Conservation (phyloP, 2,797 vertebrate genomes). For the Rachycentron canadum region DNA sequence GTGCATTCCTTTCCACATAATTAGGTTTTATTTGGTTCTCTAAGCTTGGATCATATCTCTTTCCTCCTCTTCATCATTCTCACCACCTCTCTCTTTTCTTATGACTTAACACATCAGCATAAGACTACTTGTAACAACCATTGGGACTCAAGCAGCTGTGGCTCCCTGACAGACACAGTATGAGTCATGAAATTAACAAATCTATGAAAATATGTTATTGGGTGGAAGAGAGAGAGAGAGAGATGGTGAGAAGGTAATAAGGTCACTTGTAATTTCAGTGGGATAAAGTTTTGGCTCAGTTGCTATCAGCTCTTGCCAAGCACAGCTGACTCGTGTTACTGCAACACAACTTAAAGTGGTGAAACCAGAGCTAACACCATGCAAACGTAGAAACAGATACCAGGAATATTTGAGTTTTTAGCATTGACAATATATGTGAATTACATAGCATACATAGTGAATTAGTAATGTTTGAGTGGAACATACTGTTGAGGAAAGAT, state of each 20-base stretch:
- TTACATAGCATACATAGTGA: background rate
- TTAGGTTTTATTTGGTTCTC: conserved; percentile 69
- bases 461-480: background rate
- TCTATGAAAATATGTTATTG: conserved; percentile 41
- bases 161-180: conserved; percentile 4
- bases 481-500: background rate
- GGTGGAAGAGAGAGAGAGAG: background rate
- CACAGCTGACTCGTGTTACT: conserved; percentile 27
- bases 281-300: conserved; percentile 39
- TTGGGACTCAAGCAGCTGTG: conserved; percentile 8
- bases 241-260: conserved; percentile 19
- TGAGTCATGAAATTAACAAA: conserved; percentile 49
- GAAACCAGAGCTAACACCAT: conserved; percentile 28
- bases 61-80: conserved; percentile 45
- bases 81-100: conserved; percentile 22
- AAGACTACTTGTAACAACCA: background rate
- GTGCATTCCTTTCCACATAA: conserved; percentile 75
- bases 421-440: background rate
- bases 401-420: background rate
- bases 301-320: conserved; percentile 24
- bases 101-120: conserved; percentile 10
- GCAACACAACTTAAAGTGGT: conserved; percentile 1
- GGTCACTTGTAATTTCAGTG: conserved; percentile 52
- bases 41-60: conserved; percentile 48
- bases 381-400: conserved; percentile 15